Base-by-base conservation (phyloP, 2,113 vertebrate genomes). In the Passer montanus region DNA sequence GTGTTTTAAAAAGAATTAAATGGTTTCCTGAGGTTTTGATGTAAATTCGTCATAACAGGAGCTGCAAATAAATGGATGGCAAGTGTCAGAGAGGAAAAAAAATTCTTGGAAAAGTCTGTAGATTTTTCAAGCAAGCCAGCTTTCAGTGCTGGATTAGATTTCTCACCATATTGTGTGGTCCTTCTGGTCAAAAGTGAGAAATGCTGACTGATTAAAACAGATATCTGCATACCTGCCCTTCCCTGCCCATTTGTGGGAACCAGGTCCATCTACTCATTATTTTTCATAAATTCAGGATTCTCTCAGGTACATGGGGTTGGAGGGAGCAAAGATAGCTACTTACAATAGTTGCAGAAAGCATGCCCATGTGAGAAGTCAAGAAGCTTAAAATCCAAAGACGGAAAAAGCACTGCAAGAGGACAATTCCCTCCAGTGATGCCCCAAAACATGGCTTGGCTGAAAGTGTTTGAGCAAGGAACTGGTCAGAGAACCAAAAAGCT, bases 141-240 rank as follows among this genome's bases (percentile, higher is more conserved):
- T 92, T 87, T 87, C 50, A 52, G 41, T 44, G 43, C 49, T 72
- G 56, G 70, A 46, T 90, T 88, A 14, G 21, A 91, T 95, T 94
- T 91, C 87, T 72, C 74, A 82, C 44, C 69, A 46, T 56, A 37
- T 60, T 92, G 28, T 94, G 62, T 84, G 73, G 89, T 94, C 84
- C 53, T 78, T 60, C 59, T 44, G 72, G 80, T 88, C 80, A 84
- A 30, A 53, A 74, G 83, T 46, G 60, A 94, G 56, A 62, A 67
- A 35, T 18, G 14, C 35, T 74, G 33, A 28, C 15, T 63, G 35
- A 91, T 6, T 15, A 37, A 24, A 47, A 53, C 10, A 27, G n/a
- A 26, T 33, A 46, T 13, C 24, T 31, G 11, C 43, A 22, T 22
- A 28, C 50, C 27, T 87, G 22, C 60, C 46, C n/a, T 87, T 28